Conservation (phyloP, 2,888 invertebrate species). For the Chloromyia formosa region DNA sequence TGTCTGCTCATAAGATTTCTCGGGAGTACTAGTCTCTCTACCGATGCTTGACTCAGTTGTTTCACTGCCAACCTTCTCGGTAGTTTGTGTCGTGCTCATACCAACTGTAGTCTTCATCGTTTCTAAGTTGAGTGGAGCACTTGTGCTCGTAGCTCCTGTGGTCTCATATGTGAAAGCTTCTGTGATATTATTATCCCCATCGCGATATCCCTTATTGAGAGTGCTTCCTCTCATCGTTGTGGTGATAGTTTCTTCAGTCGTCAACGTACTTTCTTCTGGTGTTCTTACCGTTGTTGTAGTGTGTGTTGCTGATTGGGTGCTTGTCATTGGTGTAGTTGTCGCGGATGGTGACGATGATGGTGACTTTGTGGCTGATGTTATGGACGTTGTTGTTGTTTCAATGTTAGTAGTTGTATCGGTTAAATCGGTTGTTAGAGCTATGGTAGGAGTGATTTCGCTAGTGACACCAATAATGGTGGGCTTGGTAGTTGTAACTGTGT, state of each 20-base stretch:
- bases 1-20: background rate
- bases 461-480: conserved; percentile 63
- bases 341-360: conserved; percentile 49
- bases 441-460: conserved; percentile 57
- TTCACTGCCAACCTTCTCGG: background rate
- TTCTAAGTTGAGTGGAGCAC: conserved; percentile 11
- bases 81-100: background rate
- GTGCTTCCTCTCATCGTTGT: conserved; percentile 55
- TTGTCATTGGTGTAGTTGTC: conserved; percentile 36
- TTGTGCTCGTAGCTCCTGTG: conserved; percentile 44
- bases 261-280: background rate
- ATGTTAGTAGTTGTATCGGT: conserved; percentile 53
- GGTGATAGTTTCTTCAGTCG: background rate
- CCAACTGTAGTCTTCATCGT: conserved; percentile 45
- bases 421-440: conserved; percentile 52
- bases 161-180: conserved; percentile 52
- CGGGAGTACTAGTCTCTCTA: background rate
- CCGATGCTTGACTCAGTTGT: background rate
- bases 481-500: conserved; percentile 57
- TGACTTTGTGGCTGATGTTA: conserved; percentile 1
- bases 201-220: conserved; percentile 61
- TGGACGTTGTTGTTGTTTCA: conserved; percentile 46
- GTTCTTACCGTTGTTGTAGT: conserved; percentile 23
- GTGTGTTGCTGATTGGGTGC: background rate
- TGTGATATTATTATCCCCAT: conserved; percentile 63